Evolutionary conservation across 2,113 vertebrate species (phyloP).

Genomic region (Paramormyrops kingsleyae): DNA sequence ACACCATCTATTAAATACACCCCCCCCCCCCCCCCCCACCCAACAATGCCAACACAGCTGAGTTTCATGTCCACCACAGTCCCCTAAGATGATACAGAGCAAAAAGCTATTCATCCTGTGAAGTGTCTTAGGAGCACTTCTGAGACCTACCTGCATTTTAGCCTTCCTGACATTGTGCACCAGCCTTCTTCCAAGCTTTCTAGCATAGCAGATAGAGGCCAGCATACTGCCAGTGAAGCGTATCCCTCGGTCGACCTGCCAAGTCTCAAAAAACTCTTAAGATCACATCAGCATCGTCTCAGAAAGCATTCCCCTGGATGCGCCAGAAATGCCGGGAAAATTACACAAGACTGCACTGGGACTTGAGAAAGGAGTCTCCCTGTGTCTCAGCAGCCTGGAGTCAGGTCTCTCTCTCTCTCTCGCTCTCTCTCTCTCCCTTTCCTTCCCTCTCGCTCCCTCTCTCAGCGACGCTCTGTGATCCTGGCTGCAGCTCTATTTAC

Average conservation of each 20-base stretch:
- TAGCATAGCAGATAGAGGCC: slow-evolving; percentile 94
- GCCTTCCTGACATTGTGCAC: slow-evolving; percentile 89
- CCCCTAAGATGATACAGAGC: not conserved
- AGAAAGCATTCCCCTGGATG: not conserved
- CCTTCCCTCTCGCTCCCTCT: slow-evolving; percentile 32
- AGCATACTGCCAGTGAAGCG: slow-evolving; percentile 62
- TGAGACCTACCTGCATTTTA: slow-evolving; percentile 75
- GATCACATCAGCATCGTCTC: not conserved
- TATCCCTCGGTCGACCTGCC: not conserved
- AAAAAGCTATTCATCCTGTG: not conserved
- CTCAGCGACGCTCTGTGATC: slow-evolving; percentile 41
- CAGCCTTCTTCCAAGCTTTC: slow-evolving; percentile 93
- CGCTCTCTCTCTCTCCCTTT: not conserved
- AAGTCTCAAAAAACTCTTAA: not conserved
- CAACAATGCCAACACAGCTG: not conserved
- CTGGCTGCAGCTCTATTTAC: slow-evolving; percentile 71
- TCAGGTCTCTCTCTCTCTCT: slow-evolving; percentile 3
- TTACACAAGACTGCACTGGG: slow-evolving; percentile 20
- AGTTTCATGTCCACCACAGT: not conserved
- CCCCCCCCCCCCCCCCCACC: not conserved
- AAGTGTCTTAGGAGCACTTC: not conserved
- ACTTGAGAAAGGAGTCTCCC: slow-evolving; percentile 31
- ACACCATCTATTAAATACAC: not conserved
- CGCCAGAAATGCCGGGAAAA: slow-evolving; percentile 5
- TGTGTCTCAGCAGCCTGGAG: slow-evolving; percentile 24